These are phyloP conservation scores for Acipenser oxyrinchus DNA, from an alignment of 2,797 vertebrate species.

Conservation along the genomic window DNA sequence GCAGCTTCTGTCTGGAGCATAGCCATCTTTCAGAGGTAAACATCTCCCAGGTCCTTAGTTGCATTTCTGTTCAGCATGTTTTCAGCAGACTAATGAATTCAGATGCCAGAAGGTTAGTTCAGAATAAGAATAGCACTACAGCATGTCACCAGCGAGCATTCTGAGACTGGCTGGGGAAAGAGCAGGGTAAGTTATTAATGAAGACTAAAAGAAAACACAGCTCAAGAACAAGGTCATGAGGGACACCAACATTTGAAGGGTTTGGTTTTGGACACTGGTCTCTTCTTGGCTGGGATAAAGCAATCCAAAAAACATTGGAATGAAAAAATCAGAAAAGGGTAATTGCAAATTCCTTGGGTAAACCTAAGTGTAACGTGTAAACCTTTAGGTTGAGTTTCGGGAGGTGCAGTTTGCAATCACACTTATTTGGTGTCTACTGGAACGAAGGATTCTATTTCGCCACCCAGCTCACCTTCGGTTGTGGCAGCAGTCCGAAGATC, in stretches of 20 bases:
- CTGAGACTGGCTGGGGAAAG: not conserved
- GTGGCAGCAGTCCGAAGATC: too few relatives aligned
- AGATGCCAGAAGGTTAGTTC: not conserved
- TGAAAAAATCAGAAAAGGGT: too few relatives aligned
- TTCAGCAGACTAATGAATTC: constrained; percentile 2
- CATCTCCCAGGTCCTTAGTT: too few relatives aligned
- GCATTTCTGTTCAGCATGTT: not conserved
- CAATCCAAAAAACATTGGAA: not conserved
- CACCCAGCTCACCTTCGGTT: too few relatives aligned
- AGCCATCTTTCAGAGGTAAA: too few relatives aligned
- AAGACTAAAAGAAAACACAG: constrained; percentile 1
- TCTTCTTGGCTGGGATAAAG: not conserved
- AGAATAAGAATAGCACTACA: constrained; percentile 6
- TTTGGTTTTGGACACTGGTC: not conserved
- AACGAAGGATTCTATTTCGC: too few relatives aligned
- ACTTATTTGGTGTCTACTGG: too few relatives aligned
- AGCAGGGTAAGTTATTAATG: not conserved
- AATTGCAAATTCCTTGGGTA: too few relatives aligned
- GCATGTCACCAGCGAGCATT: not conserved
- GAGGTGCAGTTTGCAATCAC: too few relatives aligned
- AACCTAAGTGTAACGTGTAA: too few relatives aligned
- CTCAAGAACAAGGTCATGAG: not conserved
- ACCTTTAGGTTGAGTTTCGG: too few relatives aligned
- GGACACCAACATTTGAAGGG: not conserved
- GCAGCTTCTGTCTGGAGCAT: too few relatives aligned